phyloP scores from a whole-genome alignment of 2,888 invertebrate genomes.

The Cancer borealis region DNA sequence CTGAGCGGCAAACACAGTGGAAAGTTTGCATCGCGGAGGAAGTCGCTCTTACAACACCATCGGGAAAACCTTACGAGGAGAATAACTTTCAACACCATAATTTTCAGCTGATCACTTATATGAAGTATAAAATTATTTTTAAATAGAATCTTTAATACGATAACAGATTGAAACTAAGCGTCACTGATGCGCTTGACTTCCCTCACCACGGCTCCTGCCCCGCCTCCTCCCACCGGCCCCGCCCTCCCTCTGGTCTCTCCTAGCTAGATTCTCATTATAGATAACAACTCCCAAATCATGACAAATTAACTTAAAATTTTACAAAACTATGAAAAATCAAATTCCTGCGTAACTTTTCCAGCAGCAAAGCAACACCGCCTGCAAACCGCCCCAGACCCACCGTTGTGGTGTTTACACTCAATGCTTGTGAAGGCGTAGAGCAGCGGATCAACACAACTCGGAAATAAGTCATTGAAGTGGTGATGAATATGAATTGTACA shows the following conservation, averaged over 20 bases:
- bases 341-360: constrained; percentile 41
- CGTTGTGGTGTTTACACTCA: neutral
- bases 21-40: neutral
- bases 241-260: constrained; percentile 46
- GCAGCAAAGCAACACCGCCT: constrained; percentile 26
- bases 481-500: constrained; percentile 6
- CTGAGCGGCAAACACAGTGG: neutral
- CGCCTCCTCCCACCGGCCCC: neutral
- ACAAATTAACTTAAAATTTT: constrained; percentile 66
- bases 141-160: constrained; percentile 45
- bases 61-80: neutral
- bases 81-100: constrained; percentile 15
- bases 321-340: constrained; percentile 53
- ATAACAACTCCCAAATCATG: constrained; percentile 65
- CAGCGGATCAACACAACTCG: neutral
- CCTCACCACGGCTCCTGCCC: constrained; percentile 5
- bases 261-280: constrained; percentile 67
- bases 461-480: neutral
- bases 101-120: constrained; percentile 38
- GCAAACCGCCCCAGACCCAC: neutral
- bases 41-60: neutral
- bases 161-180: constrained; percentile 48
- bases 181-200: constrained; percentile 53
- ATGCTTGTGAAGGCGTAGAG: neutral
- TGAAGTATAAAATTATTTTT: constrained; percentile 31